These are phyloP conservation scores for Nemopilema nomurai DNA, from an alignment of 30 jellyfish, hydroid and myxozoan species.

Conservation along the genomic window DNA sequence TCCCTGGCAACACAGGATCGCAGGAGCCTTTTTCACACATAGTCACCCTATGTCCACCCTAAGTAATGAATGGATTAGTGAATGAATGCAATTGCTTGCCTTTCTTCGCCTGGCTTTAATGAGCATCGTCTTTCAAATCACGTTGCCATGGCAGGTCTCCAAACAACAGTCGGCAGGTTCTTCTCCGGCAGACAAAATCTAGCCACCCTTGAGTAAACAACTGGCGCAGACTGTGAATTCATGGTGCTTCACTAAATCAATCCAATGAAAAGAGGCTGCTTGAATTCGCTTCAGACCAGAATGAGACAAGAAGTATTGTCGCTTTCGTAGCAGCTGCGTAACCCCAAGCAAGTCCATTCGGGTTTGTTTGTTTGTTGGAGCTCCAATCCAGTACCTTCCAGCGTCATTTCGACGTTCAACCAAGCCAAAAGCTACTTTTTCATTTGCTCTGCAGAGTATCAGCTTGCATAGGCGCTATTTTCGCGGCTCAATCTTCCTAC, in stretches of 20 bases:
- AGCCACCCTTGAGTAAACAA: not conserved
- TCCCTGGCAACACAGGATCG: not conserved
- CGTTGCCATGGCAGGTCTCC: slow-evolving; percentile 28
- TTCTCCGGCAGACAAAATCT: not conserved
- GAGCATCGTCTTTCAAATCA: not conserved
- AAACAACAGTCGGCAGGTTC: not conserved
- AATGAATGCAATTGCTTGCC: not conserved
- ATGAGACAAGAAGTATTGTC: not conserved
- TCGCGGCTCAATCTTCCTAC: too few relatives aligned
- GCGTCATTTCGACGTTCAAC: not conserved
- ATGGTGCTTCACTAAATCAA: not conserved
- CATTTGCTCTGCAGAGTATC: too few relatives aligned
- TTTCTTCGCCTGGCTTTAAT: not conserved
- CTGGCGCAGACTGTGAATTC: not conserved
- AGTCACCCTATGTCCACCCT: not conserved
- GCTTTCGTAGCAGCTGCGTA: not conserved
- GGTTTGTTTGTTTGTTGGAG: not conserved
- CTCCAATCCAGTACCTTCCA: not conserved
- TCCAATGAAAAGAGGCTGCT: not conserved
- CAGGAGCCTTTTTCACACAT: too few relatives aligned
- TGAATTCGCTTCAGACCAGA: not conserved
- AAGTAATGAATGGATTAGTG: not conserved
- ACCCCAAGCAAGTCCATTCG: not conserved
- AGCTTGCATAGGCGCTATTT: too few relatives aligned
- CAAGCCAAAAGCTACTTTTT: not conserved